Evolutionary conservation across 2,113 vertebrate genomes (phyloP), one percentile per base, ranked within the genome.

Genomic region (Macroglossus sobrinus): DNA sequence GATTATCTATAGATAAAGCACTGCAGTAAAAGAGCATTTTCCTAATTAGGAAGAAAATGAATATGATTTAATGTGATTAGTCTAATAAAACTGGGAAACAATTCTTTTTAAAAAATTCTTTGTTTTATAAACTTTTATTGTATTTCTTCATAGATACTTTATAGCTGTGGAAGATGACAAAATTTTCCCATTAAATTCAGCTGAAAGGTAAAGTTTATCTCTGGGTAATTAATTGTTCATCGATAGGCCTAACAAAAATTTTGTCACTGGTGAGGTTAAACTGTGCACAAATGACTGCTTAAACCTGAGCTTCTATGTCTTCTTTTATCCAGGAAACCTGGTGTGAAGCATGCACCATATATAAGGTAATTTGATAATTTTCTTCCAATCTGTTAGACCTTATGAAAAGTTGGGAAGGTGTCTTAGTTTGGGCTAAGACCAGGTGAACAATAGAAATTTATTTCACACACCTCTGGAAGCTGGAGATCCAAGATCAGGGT

Each of bases 141-240:
- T 86, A 22, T 90, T 82, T 96, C 89, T 97, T 96, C 35, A 79
- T 98, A 99, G 99, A 82, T 99, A 99, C 96, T 99, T 99, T 89
- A 98, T 99, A 93, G 99, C 99, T 94, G 98, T 99, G 68, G 97
- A 98, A 96, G 98, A 99, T 97, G 97, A 99, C 92, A 99, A 98
- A 97, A 98, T 99, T 76, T 94, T 97, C 4, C 98, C 99, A 6
- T 96, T 99, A 94, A 98, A 96, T 92, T 96, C 98, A 89, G 95
- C 98, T 75, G 97, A 99, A 98, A 99, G 98, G 99, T 99, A 99
- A 98, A 96, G 71, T 92, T 24, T 94, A 87, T 93, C 26, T 92
- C 91, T 47, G 55, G 33, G 28, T 95, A 79, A 66, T 75, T 68
- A 2, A 0, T 55, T 90, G 30, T 33, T 75, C 63, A 21, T 75